Conservation (phyloP, 1,140 invertebrate genomes). For the Meteorus sp. region DNA sequence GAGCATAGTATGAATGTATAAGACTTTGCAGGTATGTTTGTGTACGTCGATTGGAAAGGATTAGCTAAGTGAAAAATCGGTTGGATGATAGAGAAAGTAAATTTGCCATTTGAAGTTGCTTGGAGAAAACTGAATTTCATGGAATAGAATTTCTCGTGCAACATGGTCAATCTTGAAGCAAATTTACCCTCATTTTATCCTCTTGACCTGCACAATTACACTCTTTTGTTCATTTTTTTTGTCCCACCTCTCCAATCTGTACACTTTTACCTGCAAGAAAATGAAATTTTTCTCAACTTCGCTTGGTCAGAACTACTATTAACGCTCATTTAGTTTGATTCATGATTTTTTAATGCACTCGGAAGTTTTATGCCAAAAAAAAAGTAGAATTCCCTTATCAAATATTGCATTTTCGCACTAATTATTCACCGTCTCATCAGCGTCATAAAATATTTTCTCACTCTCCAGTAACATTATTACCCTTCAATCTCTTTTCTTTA, state of each 20-base stretch:
- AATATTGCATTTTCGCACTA: constrained; percentile 1
- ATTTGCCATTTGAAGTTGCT: background rate
- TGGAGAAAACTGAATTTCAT: constrained; percentile 16
- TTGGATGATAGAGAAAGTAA: too few relatives aligned
- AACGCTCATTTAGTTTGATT: constrained; percentile 12
- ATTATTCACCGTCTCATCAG: too few relatives aligned
- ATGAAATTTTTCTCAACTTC: constrained; percentile 17
- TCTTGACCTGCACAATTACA: background rate
- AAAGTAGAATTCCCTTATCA: background rate
- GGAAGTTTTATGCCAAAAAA: background rate
- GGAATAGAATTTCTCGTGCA: constrained; percentile 8
- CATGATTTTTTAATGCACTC: constrained; percentile 16
- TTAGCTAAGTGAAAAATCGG: too few relatives aligned
- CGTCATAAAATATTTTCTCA: too few relatives aligned
- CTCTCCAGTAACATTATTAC: too few relatives aligned
- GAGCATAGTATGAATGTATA: too few relatives aligned
- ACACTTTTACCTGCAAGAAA: constrained; percentile 2
- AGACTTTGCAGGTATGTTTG: too few relatives aligned
- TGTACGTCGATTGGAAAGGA: too few relatives aligned
- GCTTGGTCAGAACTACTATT: constrained; percentile 1
- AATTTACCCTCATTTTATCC: background rate
- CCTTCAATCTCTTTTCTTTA: too few relatives aligned
- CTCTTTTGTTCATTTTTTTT: background rate
- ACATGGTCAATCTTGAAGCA: constrained; percentile 11
- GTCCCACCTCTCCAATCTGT: constrained; percentile 2